Conservation (phyloP, 2,797 vertebrate species). For the Sylvia borin region DNA sequence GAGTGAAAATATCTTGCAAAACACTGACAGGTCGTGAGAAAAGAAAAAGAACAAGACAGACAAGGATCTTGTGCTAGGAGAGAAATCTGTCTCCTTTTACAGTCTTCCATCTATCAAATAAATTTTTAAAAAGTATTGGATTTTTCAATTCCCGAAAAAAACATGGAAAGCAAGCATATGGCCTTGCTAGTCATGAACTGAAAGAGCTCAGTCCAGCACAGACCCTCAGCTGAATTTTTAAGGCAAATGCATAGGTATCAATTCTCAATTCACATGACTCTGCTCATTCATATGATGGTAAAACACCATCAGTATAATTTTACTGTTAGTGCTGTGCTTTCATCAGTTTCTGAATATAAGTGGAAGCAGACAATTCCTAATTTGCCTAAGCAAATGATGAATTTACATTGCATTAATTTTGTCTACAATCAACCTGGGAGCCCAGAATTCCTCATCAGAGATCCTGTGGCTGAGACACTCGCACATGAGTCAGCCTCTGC, state of each 20-base stretch:
- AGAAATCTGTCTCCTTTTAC: background rate
- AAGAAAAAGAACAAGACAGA: background rate
- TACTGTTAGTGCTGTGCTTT: background rate
- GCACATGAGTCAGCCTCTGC: rapidly evolving
- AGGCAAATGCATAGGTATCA: background rate
- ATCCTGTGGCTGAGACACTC: background rate
- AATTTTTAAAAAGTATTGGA: rapidly evolving
- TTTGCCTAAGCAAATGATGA: background rate
- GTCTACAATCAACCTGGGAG: background rate
- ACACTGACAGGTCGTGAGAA: background rate
- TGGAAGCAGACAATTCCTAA: background rate
- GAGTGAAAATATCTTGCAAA: background rate
- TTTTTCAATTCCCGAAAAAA: background rate
- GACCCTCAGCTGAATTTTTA: background rate
- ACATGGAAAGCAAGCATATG: background rate
- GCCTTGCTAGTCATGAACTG: background rate
- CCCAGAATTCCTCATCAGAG: background rate
- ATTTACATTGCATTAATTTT: background rate
- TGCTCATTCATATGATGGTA: background rate
- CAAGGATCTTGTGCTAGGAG: background rate
- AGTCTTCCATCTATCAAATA: background rate
- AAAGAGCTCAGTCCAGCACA: background rate
- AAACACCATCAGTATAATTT: background rate
- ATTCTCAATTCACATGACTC: background rate
- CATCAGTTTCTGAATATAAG: background rate